These are phyloP conservation scores for Platycheirus albimanus DNA, from an alignment of 2,888 invertebrate genomes.

Conservation along the genomic window DNA sequence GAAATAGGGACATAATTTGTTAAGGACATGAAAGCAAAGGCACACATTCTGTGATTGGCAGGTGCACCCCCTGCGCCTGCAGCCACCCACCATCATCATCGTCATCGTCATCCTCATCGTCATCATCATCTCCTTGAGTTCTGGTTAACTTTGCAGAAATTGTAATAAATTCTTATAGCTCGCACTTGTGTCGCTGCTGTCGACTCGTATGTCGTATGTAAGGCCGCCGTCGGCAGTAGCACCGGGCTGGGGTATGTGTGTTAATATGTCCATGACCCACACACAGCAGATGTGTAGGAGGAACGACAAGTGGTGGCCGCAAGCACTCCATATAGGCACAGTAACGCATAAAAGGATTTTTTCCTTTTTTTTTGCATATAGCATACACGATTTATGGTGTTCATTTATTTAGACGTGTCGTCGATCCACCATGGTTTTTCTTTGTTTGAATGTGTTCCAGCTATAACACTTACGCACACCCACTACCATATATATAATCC, in stretches of 20 bases:
- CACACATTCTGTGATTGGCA: slow-evolving; percentile 66
- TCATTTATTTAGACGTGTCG: slow-evolving; percentile 71
- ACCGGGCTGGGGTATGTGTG: slow-evolving; percentile 33
- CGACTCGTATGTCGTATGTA: slow-evolving; percentile 28
- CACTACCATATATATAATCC: background rate
- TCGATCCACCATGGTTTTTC: slow-evolving; percentile 42
- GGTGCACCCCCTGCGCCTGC: slow-evolving; percentile 56
- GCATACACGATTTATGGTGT: slow-evolving; percentile 68
- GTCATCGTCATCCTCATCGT: slow-evolving; percentile 11
- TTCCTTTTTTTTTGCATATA: slow-evolving; percentile 51
- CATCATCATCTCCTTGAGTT: slow-evolving; percentile 62
- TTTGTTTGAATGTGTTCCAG: slow-evolving; percentile 39
- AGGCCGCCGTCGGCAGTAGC: background rate
- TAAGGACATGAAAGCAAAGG: slow-evolving; percentile 51
- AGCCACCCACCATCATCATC: slow-evolving; percentile 18
- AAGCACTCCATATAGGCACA: slow-evolving; percentile 46
- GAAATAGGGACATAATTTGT: slow-evolving; percentile 61
- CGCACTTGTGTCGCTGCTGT: slow-evolving; percentile 58
- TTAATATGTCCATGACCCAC: slow-evolving; percentile 66
- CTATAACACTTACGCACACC: slow-evolving; percentile 21
- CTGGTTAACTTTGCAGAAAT: slow-evolving; percentile 71
- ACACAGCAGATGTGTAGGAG: slow-evolving; percentile 54
- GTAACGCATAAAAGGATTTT: slow-evolving; percentile 65
- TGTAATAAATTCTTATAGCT: slow-evolving; percentile 69
- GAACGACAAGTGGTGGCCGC: slow-evolving; percentile 36